These are phyloP conservation scores for Hylyphantes graminicola DNA, from an alignment of 1,140 invertebrate species.

Conservation along the genomic window DNA sequence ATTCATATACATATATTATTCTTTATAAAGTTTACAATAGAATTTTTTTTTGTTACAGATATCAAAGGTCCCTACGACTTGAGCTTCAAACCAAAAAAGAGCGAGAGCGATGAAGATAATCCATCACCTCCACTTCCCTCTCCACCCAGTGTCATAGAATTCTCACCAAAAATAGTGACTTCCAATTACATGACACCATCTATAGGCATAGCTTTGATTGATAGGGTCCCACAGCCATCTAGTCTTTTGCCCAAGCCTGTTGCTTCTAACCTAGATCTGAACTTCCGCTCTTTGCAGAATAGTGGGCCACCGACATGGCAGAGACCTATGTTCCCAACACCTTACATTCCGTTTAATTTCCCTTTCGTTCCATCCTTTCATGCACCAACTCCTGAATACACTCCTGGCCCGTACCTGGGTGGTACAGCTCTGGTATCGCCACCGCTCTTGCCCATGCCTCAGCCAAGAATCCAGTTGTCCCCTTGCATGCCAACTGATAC, in stretches of 20 bases:
- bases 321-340: conserved; percentile 39
- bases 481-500: conserved; percentile 12
- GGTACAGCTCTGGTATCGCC: conserved; percentile 14
- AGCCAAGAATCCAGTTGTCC: conserved; percentile 8
- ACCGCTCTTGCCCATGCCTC: conserved; percentile 14
- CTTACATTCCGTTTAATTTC: conserved; percentile 60
- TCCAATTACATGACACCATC: not conserved
- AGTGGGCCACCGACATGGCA: conserved; percentile 14
- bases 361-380: not conserved
- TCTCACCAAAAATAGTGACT: conserved; percentile 47
- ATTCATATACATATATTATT: too few species aligned
- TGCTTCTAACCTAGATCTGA: conserved; percentile 21
- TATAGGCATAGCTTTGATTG: conserved; percentile 26
- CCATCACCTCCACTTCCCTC: not conserved
- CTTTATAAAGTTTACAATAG: not conserved
- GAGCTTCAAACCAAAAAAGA: conserved; percentile 45
- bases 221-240: conserved; percentile 13
- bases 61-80: conserved; percentile 52
- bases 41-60: conserved; percentile 46
- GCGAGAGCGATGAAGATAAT: not conserved
- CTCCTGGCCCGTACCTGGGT: conserved; percentile 23
- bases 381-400: conserved; percentile 10
- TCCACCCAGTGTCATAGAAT: conserved; percentile 29
- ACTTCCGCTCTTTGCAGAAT: conserved; percentile 4
- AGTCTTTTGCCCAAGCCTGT: conserved; percentile 36